Evolutionary conservation across 2,113 vertebrate genomes (phyloP), one percentile per base, ranked within the genome.

Genomic region (Phaethon lepturus): DNA sequence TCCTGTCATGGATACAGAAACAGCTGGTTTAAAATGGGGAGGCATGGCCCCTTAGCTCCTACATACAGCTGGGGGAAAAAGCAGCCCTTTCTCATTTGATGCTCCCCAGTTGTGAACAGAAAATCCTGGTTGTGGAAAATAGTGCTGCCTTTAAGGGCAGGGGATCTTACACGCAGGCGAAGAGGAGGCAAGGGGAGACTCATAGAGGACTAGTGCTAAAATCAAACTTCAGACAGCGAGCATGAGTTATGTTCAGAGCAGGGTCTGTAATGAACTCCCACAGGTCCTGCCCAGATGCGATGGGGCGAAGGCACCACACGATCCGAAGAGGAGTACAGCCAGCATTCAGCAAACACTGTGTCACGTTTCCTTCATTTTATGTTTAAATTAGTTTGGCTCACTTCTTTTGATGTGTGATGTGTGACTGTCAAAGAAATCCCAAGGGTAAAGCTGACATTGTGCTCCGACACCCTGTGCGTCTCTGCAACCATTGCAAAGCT

Each of bases 301-400:
- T 85, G 28, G 5, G 19, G 19, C 50, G 31, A 7, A 17, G 15
- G 1, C 28, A 78, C 44, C 44, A 33, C 33, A 62, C 0, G 0
- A 63, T 86, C 56, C 73, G 63, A 71, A 87, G 11, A 71, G 17
- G 53, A 58, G 17, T 28, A 35, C 38, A 88, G 53, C 5, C 28
- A 77, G 28, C 14, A 71, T 81, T 89, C 88, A 88, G 11, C 50
- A 88, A 83, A 79, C 35, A 66, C 31, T 20, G 18, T 72, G 52
- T 50, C 67, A 68, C 3, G 2, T 85, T 88, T 90, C 52, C 79
- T 80, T 79, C 72, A 38, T 87, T 87, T 86, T 66, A 52, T n/a
- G 50, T 78, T 90, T 68, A 29, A 90, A 76, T 63, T 86, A 67
- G 4, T 82, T 88, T 84, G 56, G 55, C n/a, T 90, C 15, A 14